Percentiles rank a stretch among this genome's conserved stretches.
Evolutionary conservation across 2,888 invertebrate genomes (phyloP).

Genomic region (Chaitophorus viminalis): DNA sequence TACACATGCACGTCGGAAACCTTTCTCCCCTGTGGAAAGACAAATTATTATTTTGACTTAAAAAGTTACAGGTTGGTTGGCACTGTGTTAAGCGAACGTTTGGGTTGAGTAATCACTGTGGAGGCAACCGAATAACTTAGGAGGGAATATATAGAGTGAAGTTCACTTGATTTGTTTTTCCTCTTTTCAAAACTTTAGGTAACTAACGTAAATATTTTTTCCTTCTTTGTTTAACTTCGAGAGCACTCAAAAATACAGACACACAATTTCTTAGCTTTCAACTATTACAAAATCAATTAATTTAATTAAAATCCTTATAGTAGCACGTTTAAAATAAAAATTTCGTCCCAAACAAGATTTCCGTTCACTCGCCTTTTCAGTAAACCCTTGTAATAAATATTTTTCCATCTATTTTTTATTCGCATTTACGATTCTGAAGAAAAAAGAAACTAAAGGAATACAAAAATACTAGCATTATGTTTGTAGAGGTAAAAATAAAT

Average conservation of each 20-base stretch:
- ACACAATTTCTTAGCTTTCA: background rate
- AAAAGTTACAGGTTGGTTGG: background rate
- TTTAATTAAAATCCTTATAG: conserved; percentile 22
- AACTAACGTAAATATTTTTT: background rate
- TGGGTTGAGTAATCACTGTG: background rate
- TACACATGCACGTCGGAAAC: too few relatives aligned
- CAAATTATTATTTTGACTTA: background rate
- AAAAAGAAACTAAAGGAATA: background rate
- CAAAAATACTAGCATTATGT: background rate
- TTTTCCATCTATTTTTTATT: background rate
- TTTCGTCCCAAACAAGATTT: background rate
- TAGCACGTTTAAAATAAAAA: background rate
- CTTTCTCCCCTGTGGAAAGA: background rate
- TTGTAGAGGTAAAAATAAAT: background rate
- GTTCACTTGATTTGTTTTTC: background rate
- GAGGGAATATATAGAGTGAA: background rate
- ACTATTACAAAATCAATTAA: conserved; percentile 10
- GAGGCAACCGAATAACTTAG: background rate
- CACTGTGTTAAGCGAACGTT: background rate
- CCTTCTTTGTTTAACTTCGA: background rate
- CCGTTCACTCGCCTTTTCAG: background rate
- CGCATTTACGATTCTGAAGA: background rate
- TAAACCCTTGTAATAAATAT: background rate
- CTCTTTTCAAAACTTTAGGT: background rate
- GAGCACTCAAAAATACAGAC: background rate